Evolutionary conservation across 2,797 vertebrate species (phyloP), one percentile per base, ranked within the genome.

Genomic region (Lagocephalus sceleratus): DNA sequence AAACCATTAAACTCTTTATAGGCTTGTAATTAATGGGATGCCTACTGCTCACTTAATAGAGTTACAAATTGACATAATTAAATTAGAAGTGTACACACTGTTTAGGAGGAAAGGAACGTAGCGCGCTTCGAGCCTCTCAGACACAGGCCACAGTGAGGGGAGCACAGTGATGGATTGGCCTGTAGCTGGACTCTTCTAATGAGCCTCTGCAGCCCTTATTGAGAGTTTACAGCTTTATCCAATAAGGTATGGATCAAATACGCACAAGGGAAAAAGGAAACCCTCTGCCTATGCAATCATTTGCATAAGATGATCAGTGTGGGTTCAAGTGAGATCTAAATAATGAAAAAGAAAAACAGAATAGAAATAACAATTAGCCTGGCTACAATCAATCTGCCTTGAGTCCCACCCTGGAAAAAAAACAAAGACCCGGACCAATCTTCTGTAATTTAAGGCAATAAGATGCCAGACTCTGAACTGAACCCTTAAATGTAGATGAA

Each of bases 81-180:
- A 76, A 79, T 82, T 81, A 63, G 72, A 75, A 53, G 71, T 40
- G 62, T 67, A 76, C 69, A 83, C 84, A 80, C 71, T 61, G 60
- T 39, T 48, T 59, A 67, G 61, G 20, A 54, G 25, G 63, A 43
- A 55, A 68, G 41, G 20, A 20, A 43, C 5, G 40, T 7, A 41
- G 16, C 7, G 25, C 63, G 51, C 48, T 48, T 43, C 25, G 25
- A 48, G 59, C 59, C 58, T 22, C 41, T 9, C 45, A 55, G 54
- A 71, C 16, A 19, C 46, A n/a, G 59, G 62, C 57, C 65, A 65
- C 42, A 62, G 58, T 51, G 41, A 62, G 47, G 41, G 62, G 40
- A 32, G 20, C 78, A 65, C 15, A 38, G 48, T 60, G 57, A 74
- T 47, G 60, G 61, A 79, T 61, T 40, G 20, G 0, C 22, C 15